Percentiles rank a stretch among this genome's conserved stretches.
phyloP scores from a whole-genome alignment of 1,140 invertebrate species.

The Nephotettix cincticeps region DNA sequence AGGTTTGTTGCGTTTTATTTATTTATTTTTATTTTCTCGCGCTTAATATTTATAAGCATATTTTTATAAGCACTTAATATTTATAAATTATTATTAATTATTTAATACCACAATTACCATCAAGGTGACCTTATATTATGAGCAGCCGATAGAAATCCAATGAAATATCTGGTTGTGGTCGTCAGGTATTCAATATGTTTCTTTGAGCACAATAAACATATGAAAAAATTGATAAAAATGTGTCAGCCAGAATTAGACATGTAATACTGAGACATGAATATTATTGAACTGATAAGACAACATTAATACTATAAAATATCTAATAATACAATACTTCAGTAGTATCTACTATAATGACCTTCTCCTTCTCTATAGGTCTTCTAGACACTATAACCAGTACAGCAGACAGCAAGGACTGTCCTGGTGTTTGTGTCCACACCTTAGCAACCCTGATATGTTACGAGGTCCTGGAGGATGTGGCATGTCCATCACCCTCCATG shows the following conservation, averaged over 20 bases:
- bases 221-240: too few relatives aligned
- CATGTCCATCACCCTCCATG: conserved; percentile 74
- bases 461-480: conserved; percentile 76
- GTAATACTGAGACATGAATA: neutral
- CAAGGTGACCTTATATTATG: too few relatives aligned
- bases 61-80: too few relatives aligned
- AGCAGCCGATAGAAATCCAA: too few relatives aligned
- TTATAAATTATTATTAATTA: too few relatives aligned
- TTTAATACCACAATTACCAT: too few relatives aligned
- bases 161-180: too few relatives aligned
- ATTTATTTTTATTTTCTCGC: too few relatives aligned
- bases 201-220: too few relatives aligned
- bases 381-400: conserved; percentile 80
- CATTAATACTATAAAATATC: neutral
- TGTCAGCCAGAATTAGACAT: neutral
- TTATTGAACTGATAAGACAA: neutral
- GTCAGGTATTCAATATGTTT: too few relatives aligned
- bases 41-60: too few relatives aligned
- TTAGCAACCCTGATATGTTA: conserved; percentile 80
- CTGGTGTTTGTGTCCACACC: conserved; percentile 80
- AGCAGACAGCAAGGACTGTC: conserved; percentile 78
- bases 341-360: neutral
- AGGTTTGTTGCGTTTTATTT: too few relatives aligned
- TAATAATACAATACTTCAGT: neutral
- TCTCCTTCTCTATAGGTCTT: conserved; percentile 57